A percentile compares a stretch with the other conserved stretches of the same genome.
These are phyloP conservation scores for Pogonocherus hispidulus DNA, from an alignment of 2,888 invertebrate genomes.

Conservation along the genomic window DNA sequence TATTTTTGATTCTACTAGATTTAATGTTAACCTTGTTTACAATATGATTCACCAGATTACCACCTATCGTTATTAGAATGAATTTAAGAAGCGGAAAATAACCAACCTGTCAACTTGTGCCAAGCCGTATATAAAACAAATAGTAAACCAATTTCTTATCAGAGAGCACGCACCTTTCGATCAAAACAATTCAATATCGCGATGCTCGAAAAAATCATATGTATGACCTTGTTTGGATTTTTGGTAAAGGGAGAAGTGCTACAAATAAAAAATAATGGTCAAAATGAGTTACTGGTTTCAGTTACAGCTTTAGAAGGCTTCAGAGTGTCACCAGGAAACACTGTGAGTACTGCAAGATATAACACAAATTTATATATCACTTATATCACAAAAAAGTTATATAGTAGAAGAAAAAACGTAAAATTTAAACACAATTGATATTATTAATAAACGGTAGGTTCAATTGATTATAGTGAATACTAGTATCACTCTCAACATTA, in stretches of 20 bases:
- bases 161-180: background rate
- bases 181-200: background rate
- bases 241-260: background rate
- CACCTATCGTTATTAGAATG: no score
- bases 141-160: background rate
- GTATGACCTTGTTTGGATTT: background rate
- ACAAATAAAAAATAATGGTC: constrained; percentile 13
- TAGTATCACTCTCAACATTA: no score
- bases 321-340: background rate
- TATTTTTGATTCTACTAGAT: no score
- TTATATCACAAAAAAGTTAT: background rate
- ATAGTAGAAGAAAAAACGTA: no score
- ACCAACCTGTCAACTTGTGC: background rate
- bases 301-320: constrained; percentile 22
- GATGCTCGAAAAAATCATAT: background rate
- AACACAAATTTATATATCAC: background rate
- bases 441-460: no score
- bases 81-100: background rate
- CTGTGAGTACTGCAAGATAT: constrained; percentile 20
- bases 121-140: background rate
- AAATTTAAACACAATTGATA: background rate
- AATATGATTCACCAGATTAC: no score
- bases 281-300: constrained; percentile 10
- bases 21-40: no score
- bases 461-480: no score